Evolutionary conservation across 2,888 invertebrate species (phyloP), one percentile per base, ranked within the genome.

Genomic region (Drosophila trichaetosa): DNA sequence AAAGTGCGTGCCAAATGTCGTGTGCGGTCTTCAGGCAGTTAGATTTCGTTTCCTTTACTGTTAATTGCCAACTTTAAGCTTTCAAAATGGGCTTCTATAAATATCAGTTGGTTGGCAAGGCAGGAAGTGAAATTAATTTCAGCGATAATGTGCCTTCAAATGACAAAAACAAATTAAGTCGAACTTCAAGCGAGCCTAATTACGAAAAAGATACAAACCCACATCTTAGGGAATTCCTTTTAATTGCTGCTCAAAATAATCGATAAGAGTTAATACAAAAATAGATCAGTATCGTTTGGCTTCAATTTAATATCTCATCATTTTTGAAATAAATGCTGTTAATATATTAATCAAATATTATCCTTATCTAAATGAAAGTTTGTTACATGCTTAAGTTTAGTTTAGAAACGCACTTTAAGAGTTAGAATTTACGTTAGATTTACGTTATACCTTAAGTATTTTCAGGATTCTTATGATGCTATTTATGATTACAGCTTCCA

Each of bases 1-100:
- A 46, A 84, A 88, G 81, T 88, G 89, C 70, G 71, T 80, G 78
- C 59, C 76, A 69, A 73, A 72, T 73, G 76, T 78, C 64, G 61
- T 34, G 67, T 70, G 74, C 65, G 81, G 78, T 65, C 16, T 61
- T 59, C 36, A 11, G 33, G 60, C 40, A 73, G 75, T 69, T 76
- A 48, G 31, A 66, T 46, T 62, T 65, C 66, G 52, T 59, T 87
- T 74, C 73, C 62, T 70, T 75, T 59, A 54, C 54, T 70, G 54
- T 83, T 85, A 84, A 84, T 84, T 84, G 88, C 69, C 88, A 83
- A 73, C 83, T 82, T 82, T 59, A 80, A 77, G 80, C 46, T 48
- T 38, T 57, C 27, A n/a, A 42, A 53, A 27, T 57, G 29, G 18
- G n/a, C 36, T 29, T 31, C 27, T n/a, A 29, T 29, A 49, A 33